These are phyloP conservation scores for Clytia hemisphaerica DNA, from an alignment of 30 jellyfish, hydroid and myxozoan species.

Conservation along the genomic window DNA sequence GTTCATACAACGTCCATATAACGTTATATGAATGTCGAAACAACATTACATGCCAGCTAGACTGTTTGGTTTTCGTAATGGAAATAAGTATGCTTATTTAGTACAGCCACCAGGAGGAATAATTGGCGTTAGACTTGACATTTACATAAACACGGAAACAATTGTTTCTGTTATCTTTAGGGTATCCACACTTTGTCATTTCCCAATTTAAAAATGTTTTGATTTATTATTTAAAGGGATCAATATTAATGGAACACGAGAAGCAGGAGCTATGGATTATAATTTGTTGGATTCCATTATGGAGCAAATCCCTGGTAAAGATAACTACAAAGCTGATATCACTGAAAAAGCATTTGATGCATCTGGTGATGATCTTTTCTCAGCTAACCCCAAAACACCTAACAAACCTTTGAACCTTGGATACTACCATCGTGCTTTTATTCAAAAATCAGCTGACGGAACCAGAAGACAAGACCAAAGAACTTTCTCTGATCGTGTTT, in stretches of 20 bases:
- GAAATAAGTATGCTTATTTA: too few species aligned
- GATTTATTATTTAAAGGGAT: too few species aligned
- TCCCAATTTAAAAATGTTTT: too few species aligned
- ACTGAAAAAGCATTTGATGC: conserved; percentile 48
- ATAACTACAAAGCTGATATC: conserved; percentile 55
- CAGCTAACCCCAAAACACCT: conserved; percentile 31
- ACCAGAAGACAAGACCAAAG: conserved; percentile 6
- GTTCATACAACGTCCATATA: too few species aligned
- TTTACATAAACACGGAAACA: too few species aligned
- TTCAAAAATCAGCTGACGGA: conserved; percentile 43
- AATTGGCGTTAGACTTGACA: too few species aligned
- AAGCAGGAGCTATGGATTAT: conserved; percentile 35
- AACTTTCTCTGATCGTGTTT: conserved; percentile 20
- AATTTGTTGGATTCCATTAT: conserved; percentile 51
- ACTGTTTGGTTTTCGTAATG: too few species aligned
- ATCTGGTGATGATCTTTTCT: conserved; percentile 25
- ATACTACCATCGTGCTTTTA: conserved; percentile 58
- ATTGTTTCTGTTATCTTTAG: too few species aligned
- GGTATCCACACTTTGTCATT: too few species aligned
- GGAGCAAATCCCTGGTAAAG: conserved; percentile 89
- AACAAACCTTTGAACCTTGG: conserved; percentile 49
- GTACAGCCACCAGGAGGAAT: too few species aligned
- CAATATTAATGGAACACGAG: neutral
- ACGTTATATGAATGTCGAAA: too few species aligned
- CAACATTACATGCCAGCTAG: too few species aligned